Base-by-base conservation (phyloP, 2,797 vertebrate species). In the Centropyge bicolor region DNA sequence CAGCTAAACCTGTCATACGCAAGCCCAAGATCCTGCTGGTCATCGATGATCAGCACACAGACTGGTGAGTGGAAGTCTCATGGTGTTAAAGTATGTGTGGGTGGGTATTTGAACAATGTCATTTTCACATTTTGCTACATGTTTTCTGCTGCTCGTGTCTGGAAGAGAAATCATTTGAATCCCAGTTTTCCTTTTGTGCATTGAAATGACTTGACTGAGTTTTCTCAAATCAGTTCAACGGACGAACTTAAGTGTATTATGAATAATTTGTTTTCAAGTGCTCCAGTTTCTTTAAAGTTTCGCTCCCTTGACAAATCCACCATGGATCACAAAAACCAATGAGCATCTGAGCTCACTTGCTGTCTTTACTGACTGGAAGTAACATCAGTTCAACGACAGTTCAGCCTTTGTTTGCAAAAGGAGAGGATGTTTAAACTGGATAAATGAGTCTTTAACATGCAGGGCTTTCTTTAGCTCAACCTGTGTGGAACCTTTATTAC, bases 1-100 rank as follows among this genome's bases (percentile, higher is more conserved):
- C 88, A 0, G 66, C 81, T 0, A 96, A 96, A 67, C 87, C 93
- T 5, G 86, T 94, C 1, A 51, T 93, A 45, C 96, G 96, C 63
- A 99, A 97, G 80, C 98, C 98, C 86, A 97, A 96, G 92, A 91
- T 97, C 81, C 95, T 99, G 56, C 83, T 99, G 92, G 96, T 98
- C 80, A 94, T 99, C 0, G 98, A 99, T 1, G 97, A 98, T 0
- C 94, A 94, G 0, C 97, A 98, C 91, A 99, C 97, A 0, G 97
- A 99, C 88, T 99, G 98, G 98, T 99, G 93, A 97, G 97, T 91
- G 35, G 6, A 41, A 24, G 13, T 7, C 65, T 54, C 0, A 16
- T 35, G 17, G n/a, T 27, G 55, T 56, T 31, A 19, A 38, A 14
- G 0, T 66, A 19, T 43, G 20, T 70, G 52, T 31, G 5, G 12